Evolutionary conservation across 2,888 invertebrate species (phyloP).

Genomic region (Thysanoteuthis rhombus): DNA sequence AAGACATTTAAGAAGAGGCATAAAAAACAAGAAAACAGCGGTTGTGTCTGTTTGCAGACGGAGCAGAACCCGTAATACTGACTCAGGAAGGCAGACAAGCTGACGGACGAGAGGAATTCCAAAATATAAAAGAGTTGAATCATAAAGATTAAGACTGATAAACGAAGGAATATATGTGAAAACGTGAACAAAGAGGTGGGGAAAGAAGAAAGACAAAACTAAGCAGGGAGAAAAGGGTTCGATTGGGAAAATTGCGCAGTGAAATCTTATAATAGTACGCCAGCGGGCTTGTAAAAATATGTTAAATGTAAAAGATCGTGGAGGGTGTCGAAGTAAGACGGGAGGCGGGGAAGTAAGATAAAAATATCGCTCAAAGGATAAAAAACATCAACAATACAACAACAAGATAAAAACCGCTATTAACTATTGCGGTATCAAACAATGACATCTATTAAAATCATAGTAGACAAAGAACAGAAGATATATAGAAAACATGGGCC

Average conservation of each 20-base stretch:
- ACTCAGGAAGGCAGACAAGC: conserved; percentile 12
- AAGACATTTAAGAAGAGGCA: background rate
- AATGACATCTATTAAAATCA: background rate
- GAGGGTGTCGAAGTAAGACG: background rate
- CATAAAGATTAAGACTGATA: background rate
- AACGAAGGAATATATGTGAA: background rate
- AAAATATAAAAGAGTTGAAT: conserved; percentile 1
- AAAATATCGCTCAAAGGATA: background rate
- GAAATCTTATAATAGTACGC: background rate
- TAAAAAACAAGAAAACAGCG: background rate
- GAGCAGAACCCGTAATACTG: background rate
- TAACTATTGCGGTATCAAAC: background rate
- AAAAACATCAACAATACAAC: background rate
- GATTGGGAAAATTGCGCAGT: background rate
- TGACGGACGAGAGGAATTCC: background rate
- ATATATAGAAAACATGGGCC: background rate
- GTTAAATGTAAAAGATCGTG: background rate
- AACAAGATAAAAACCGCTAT: background rate
- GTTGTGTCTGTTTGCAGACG: background rate
- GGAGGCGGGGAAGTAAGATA: background rate
- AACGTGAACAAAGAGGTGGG: background rate
- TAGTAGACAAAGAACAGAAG: background rate
- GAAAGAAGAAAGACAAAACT: background rate
- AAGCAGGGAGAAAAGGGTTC: background rate
- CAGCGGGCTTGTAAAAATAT: background rate